These are phyloP conservation scores for Eclectus roratus DNA, from an alignment of 2,113 vertebrate species.

Conservation along the genomic window DNA sequence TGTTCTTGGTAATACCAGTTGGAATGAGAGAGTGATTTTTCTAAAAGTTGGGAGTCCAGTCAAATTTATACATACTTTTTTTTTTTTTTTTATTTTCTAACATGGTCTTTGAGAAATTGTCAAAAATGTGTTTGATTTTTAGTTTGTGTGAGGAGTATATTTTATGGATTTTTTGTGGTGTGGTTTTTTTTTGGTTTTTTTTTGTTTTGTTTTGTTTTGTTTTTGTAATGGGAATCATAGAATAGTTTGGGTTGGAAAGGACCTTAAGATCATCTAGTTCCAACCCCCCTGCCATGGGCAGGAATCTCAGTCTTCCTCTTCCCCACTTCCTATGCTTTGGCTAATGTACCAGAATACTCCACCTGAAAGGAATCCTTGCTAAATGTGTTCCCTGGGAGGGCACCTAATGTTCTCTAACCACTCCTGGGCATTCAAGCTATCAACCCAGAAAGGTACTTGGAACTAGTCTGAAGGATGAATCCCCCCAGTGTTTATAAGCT, in stretches of 20 bases:
- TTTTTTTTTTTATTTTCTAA: background rate
- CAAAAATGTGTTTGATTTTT: background rate
- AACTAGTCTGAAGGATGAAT: background rate
- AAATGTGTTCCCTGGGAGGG: background rate
- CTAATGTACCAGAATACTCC: background rate
- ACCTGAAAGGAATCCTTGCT: background rate
- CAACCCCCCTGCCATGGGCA: background rate
- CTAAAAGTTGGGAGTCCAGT: background rate
- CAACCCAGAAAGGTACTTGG: rapidly evolving
- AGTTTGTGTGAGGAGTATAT: background rate
- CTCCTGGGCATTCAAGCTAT: background rate
- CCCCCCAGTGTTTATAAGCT: rapidly evolving
- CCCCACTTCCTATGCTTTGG: background rate
- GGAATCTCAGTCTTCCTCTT: background rate
- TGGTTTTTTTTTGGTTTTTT: background rate
- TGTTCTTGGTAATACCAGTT: background rate
- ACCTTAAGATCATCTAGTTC: background rate
- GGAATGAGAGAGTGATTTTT: background rate
- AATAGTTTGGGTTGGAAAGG: background rate
- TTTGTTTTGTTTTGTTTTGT: too few relatives aligned
- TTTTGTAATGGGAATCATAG: rapidly evolving
- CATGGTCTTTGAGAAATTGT: background rate
- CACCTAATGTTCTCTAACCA: background rate
- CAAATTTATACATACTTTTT: rapidly evolving
- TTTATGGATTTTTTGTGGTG: background rate